These are phyloP conservation scores for Polyommatus iphigenia DNA, from an alignment of 2,888 invertebrate species.

Conservation along the genomic window DNA sequence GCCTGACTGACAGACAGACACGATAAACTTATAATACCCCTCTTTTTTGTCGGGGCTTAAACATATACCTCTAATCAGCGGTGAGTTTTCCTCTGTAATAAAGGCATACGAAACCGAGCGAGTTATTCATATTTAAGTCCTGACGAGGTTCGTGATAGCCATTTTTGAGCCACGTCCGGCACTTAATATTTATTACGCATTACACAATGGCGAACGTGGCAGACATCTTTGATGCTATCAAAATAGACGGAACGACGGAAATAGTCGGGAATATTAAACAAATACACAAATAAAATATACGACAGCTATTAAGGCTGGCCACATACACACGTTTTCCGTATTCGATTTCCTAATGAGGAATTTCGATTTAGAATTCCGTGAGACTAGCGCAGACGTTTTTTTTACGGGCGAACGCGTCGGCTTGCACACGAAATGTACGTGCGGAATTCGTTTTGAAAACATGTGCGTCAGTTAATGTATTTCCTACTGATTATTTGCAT, in stretches of 20 bases:
- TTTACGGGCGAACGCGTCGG: no score
- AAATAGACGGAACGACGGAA: constrained; percentile 9
- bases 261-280: constrained; percentile 1
- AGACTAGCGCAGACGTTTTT: no score
- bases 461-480: no score
- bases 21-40: neutral
- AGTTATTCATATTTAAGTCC: constrained; percentile 9
- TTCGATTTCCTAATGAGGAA: no score
- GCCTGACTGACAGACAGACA: no score
- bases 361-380: no score
- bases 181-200: constrained; percentile 18
- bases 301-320: no score
- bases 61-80: neutral
- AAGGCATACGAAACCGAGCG: constrained; percentile 18
- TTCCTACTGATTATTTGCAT: no score
- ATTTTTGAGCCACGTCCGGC: neutral
- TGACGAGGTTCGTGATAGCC: constrained; percentile 8
- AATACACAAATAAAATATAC: neutral
- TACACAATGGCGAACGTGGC: constrained; percentile 17
- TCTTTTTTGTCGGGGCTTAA: neutral
- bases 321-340: no score
- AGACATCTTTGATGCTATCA: neutral
- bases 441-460: no score
- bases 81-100: neutral
- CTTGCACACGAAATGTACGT: no score